Conservation (phyloP, 1,140 invertebrate genomes). For the Brachionus asplanchnoidis region DNA sequence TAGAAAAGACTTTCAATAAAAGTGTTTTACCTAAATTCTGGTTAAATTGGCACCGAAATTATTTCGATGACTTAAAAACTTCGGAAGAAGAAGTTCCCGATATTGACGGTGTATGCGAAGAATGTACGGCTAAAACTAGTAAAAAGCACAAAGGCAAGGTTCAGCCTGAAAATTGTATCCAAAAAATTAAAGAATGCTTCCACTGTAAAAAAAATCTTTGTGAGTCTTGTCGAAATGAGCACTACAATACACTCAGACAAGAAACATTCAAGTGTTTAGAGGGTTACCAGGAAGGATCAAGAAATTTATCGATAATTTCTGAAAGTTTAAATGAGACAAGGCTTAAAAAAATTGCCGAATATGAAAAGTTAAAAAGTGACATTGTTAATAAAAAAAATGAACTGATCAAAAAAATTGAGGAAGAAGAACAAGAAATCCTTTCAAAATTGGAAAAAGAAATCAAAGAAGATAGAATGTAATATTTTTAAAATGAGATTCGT, state of each 20-base stretch:
- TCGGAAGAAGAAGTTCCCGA: neutral
- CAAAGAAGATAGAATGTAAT: neutral
- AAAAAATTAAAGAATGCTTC: neutral
- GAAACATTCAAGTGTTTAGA: neutral
- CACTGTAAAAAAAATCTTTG: neutral
- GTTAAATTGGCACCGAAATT: neutral
- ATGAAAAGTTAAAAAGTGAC: conserved; percentile 3
- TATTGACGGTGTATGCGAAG: neutral
- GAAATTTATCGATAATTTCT: neutral
- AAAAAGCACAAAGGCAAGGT: neutral
- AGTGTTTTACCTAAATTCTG: conserved; percentile 5
- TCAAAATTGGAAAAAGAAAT: neutral
- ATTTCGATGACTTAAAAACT: neutral
- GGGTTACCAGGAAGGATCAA: neutral
- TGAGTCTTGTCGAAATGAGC: neutral
- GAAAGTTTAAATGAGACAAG: neutral
- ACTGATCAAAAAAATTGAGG: neutral
- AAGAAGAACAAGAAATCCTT: neutral
- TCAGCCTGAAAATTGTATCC: neutral
- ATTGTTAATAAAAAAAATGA: neutral
- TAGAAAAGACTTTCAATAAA: neutral
- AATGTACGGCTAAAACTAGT: neutral
- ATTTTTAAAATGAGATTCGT: neutral
- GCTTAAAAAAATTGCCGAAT: conserved; percentile 12
- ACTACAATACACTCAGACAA: neutral